Evolutionary conservation across 2,113 vertebrate species (phyloP).

Genomic region (Microcebus tavaratra): DNA sequence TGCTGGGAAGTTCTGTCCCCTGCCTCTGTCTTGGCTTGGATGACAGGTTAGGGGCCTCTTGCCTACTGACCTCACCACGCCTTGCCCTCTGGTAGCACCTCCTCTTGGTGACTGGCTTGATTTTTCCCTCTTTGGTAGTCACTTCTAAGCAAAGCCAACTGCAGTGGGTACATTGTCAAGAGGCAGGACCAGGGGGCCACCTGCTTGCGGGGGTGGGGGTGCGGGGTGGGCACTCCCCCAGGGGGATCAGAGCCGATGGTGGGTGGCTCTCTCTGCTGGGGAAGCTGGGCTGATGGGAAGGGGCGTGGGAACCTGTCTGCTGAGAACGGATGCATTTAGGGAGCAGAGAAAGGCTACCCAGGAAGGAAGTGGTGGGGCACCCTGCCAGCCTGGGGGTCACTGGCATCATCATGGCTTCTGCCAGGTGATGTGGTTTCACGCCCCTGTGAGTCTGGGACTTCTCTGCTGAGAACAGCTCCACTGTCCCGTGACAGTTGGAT

Average conservation of each 20-base stretch:
- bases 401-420: not conserved
- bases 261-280: not conserved
- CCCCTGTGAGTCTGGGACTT: not conserved
- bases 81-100: not conserved
- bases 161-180: not conserved
- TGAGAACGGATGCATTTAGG: not conserved
- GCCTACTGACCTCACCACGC: not conserved
- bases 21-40: not conserved
- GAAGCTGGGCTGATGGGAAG: not conserved
- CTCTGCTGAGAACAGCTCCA: not conserved
- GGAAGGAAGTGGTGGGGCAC: not conserved
- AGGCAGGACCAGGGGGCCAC: not conserved
- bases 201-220: not conserved
- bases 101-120: not conserved
- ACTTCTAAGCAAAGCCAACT: not conserved
- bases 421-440: not conserved
- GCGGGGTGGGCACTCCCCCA: not conserved
- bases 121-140: not conserved
- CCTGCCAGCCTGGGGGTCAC: not conserved
- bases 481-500: not conserved
- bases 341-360: not conserved
- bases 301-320: not conserved
- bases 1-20: not conserved
- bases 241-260: not conserved
- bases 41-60: not conserved